phyloP scores from a whole-genome alignment of 2,113 vertebrate species.

The Scophthalmus maximus region DNA sequence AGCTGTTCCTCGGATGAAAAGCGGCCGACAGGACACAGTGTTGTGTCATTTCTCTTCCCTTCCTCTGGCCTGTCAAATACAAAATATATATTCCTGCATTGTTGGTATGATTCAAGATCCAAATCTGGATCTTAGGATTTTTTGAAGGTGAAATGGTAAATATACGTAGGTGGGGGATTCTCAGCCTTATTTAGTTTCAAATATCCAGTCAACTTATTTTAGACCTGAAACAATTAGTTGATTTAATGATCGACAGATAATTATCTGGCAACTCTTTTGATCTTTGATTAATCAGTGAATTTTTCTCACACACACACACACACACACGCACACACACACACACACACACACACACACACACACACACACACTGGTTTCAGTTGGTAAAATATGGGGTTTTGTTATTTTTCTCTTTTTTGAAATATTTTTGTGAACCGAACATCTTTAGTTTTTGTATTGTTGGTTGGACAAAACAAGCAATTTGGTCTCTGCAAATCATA shows the following conservation, averaged over 20 bases:
- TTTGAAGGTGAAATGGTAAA: no score
- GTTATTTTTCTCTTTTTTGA: neutral
- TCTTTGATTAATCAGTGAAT: neutral
- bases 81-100: neutral
- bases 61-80: constrained; percentile 11
- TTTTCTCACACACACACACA: no score
- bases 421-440: neutral
- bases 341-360: no score
- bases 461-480: no score
- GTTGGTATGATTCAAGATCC: neutral
- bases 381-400: neutral
- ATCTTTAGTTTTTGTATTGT: no score
- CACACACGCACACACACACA: no score
- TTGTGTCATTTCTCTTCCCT: constrained; percentile 33
- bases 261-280: neutral
- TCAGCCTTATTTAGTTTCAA: neutral
- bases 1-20: constrained; percentile 47
- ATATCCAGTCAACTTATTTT: neutral
- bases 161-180: no score
- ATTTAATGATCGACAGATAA: neutral
- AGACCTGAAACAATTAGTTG: neutral
- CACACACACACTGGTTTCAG: neutral
- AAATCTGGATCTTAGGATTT: no score
- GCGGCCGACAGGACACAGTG: constrained; percentile 24
- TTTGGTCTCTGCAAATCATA: no score